These are phyloP conservation scores for Poeciliopsis retropinna DNA, from an alignment of 2,113 vertebrate genomes.

Conservation along the genomic window DNA sequence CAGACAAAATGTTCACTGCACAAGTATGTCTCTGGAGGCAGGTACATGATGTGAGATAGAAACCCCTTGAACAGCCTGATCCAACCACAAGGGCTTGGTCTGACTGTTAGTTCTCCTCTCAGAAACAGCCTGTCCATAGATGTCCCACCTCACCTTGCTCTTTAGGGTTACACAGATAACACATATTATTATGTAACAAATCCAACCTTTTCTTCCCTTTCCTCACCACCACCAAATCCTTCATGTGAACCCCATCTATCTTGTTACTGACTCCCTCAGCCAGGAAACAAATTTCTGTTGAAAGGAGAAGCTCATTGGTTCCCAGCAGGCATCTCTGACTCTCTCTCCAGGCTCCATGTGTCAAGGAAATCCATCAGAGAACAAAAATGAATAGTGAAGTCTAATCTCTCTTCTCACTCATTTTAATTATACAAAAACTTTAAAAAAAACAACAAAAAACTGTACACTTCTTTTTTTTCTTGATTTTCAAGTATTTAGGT, in stretches of 20 bases:
- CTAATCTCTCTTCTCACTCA: constrained; percentile 1
- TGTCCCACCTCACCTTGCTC: constrained; percentile 34
- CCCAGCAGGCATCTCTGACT: constrained; percentile 11
- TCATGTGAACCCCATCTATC: constrained; percentile 11
- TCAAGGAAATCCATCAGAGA: constrained; percentile 26
- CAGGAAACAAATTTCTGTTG: constrained; percentile 24
- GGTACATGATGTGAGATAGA: constrained; percentile 20
- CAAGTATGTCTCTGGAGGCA: constrained; percentile 62
- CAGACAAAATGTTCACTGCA: constrained; percentile 57
- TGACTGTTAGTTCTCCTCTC: constrained; percentile 19
- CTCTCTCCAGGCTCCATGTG: constrained; percentile 16
- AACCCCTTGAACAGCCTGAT: constrained; percentile 41
- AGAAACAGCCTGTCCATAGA: constrained; percentile 49
- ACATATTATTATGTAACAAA: constrained; percentile 42
- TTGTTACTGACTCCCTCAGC: constrained; percentile 15
- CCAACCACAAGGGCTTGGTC: constrained; percentile 8
- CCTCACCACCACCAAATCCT: constrained; percentile 29
- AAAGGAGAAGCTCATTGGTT: constrained; percentile 19
- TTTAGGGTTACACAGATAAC: constrained; percentile 29
- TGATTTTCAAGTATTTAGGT: constrained; percentile 7
- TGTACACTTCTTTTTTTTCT: no score
- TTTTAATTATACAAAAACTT: no score
- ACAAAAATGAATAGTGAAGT: constrained; percentile 10
- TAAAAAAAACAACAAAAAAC: no score
- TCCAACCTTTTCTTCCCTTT: constrained; percentile 20